Percentiles rank a stretch among this genome's conserved stretches.
phyloP scores from a whole-genome alignment of 2,113 vertebrate species.

The Epinephelus lanceolatus region DNA sequence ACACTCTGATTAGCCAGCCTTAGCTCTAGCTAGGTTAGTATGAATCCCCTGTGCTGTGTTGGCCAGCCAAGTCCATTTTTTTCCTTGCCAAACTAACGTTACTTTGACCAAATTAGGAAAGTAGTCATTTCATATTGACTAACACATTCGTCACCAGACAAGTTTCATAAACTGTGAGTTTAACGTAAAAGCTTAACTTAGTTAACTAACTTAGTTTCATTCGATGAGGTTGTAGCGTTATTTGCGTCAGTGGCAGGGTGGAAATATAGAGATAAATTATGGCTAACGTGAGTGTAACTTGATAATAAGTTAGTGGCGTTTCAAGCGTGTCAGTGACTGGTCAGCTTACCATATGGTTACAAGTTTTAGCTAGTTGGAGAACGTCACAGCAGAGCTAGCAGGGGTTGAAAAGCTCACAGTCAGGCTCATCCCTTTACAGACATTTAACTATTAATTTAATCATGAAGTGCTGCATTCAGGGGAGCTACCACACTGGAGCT shows the following conservation, averaged over 20 bases:
- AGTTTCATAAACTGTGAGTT: background rate
- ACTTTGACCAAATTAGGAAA: conserved; percentile 49
- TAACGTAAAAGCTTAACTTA: background rate
- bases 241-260: background rate
- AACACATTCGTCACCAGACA: too few relatives aligned
- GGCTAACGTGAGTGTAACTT: conserved; percentile 18
- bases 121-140: background rate
- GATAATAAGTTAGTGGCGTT: conserved; percentile 24
- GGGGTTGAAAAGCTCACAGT: background rate
- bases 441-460: conserved; percentile 8
- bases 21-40: conserved; percentile 55
- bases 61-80: conserved; percentile 39
- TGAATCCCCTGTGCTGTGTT: conserved; percentile 25
- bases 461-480: background rate
- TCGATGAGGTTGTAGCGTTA: background rate
- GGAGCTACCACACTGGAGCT: background rate
- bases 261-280: background rate
- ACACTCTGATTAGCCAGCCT: conserved; percentile 37
- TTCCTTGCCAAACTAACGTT: conserved; percentile 26
- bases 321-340: conserved; percentile 5
- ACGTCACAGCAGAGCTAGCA: conserved; percentile 21
- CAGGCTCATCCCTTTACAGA: background rate
- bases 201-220: background rate
- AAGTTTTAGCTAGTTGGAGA: conserved; percentile 19
- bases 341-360: conserved; percentile 47